Base-by-base conservation (phyloP, 2,888 invertebrate genomes). In the Tubulanus polymorphus region DNA sequence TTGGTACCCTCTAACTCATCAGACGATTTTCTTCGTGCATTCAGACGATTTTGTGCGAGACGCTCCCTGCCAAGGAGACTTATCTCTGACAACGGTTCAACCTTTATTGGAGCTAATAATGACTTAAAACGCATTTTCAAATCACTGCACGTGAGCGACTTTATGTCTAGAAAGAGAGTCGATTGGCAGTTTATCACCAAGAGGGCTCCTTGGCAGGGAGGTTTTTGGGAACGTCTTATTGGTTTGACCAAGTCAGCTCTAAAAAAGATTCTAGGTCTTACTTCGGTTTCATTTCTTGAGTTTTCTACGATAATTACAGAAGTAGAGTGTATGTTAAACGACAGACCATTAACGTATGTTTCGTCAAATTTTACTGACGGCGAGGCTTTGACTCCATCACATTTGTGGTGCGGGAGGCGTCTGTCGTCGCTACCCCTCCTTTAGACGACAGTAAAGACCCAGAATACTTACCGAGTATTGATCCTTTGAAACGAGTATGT, bases 231-330 rank as follows among this genome's bases (percentile, higher is more conserved):
- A 28, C n/a, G 53, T 15, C 30, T 53, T 8, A 47, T 52, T 12
- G 46, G 26, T 18, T 28, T 49, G 18, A 47, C 47, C 10, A 53
- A 48, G 29, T 20, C 27, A 15, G 10, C 26, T 5, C 10, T 53
- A 18, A 53, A 53, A 32, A 53, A 53, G 20, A 30, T 26, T n/a
- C 12, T 53, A 29, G 53, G 48, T 49, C 23, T 25, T 30, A 18
- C 2, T 27, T n/a, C 45, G 20, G 20, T 53, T n/a, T 23, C 15
- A 47, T 48, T 27, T 29, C 20, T 20, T 28, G 47, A 47, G 25
- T 20, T 53, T 20, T 18, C n/a, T 1, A 53, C 53, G n/a, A 32
- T 53, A 5, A 25, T 53, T 18, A 49, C 47, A 25, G 53, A 53
- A 48, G 37, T 51, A 20, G 35, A 46, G 18, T 29, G 18, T 18